A percentile compares a stretch with the other conserved stretches of the same genome.
Evolutionary conservation across 2,797 vertebrate genomes (phyloP).

Genomic region (Pseudotriccus pelzelni): DNA sequence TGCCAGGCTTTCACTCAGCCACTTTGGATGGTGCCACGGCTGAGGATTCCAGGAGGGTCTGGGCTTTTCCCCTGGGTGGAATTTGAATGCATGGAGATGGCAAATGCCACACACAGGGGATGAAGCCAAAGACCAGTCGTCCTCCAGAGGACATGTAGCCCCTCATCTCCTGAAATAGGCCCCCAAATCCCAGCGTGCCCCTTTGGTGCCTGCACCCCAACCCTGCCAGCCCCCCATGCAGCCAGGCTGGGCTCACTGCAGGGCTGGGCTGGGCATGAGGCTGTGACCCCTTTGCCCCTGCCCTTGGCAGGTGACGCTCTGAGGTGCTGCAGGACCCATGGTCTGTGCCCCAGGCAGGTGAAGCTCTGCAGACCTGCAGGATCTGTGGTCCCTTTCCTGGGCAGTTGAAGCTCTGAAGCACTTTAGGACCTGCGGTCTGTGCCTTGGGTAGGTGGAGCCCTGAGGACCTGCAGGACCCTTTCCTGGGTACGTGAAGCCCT

Average conservation of each 20-base stretch:
- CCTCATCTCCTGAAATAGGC: neutral
- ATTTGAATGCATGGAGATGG: neutral
- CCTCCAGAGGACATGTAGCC: neutral
- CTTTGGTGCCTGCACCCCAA: neutral
- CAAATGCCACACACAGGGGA: neutral
- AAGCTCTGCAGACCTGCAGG: neutral
- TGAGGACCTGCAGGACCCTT: neutral
- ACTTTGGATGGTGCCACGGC: neutral
- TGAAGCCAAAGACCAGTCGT: neutral
- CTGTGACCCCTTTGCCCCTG: neutral
- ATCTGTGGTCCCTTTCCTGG: neutral
- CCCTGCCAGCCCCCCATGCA: neutral
- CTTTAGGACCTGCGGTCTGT: neutral
- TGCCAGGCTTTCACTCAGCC: neutral
- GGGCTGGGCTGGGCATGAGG: neutral
- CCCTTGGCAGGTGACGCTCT: neutral
- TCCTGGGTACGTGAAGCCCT: neutral
- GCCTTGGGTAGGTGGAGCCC: neutral
- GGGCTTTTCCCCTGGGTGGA: neutral
- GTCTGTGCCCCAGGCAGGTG: neutral
- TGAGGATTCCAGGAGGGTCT: neutral
- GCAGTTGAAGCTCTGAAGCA: neutral
- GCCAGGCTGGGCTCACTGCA: accelerated
- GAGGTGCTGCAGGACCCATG: neutral
- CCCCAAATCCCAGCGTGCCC: neutral